Percentiles rank a stretch among this genome's conserved stretches.
phyloP scores from a whole-genome alignment of 1,140 invertebrate species.

The Protaetia brevitarsis region DNA sequence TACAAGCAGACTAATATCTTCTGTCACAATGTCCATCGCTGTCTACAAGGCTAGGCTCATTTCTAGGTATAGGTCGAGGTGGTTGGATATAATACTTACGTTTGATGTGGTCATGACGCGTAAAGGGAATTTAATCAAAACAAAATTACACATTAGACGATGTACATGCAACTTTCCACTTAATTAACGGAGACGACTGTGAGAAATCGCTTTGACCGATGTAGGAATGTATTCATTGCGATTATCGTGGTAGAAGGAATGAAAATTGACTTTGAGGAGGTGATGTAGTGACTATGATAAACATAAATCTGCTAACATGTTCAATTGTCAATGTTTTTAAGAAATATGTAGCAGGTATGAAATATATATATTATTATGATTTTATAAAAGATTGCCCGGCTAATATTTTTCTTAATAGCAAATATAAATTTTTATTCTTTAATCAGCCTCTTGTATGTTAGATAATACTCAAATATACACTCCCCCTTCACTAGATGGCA shows the following conservation, averaged over 20 bases:
- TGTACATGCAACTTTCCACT: slow-evolving; percentile 1
- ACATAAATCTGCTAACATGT: too few relatives aligned
- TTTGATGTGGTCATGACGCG: slow-evolving; percentile 6
- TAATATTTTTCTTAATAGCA: too few relatives aligned
- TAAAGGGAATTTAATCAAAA: slow-evolving; percentile 17
- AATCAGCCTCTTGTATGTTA: too few relatives aligned
- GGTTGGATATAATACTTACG: neutral
- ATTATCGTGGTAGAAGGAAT: neutral
- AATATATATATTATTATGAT: too few relatives aligned
- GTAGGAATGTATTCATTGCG: neutral
- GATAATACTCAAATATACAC: too few relatives aligned
- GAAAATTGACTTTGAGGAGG: neutral
- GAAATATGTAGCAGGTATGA: too few relatives aligned
- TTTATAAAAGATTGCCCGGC: too few relatives aligned
- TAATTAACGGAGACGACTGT: slow-evolving; percentile 3
- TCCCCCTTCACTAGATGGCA: too few relatives aligned
- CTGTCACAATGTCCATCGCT: slow-evolving; percentile 9
- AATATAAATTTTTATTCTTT: too few relatives aligned
- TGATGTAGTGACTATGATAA: too few relatives aligned
- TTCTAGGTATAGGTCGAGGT: neutral
- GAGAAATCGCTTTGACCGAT: neutral
- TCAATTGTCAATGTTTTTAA: too few relatives aligned
- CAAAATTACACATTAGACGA: slow-evolving; percentile 10
- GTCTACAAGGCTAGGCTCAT: neutral
- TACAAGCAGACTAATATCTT: slow-evolving; percentile 17